These are phyloP conservation scores for Lagria hirta DNA, from an alignment of 2,888 invertebrate genomes.

Conservation along the genomic window DNA sequence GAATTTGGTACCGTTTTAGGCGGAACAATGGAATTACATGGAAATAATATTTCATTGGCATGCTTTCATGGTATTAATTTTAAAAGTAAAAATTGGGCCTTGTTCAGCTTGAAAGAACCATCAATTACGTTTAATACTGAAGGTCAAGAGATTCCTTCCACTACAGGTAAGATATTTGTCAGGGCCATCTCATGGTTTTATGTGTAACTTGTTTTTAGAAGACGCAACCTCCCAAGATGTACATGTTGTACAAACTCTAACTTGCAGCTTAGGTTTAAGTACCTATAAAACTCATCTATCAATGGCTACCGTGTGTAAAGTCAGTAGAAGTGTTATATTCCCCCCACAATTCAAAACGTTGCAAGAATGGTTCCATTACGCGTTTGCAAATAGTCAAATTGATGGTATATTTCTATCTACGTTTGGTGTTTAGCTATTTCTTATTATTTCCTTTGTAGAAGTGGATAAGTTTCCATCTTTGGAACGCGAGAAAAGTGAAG, in stretches of 20 bases:
- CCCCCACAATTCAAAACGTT: slow-evolving; percentile 94
- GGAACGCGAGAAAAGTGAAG: slow-evolving; percentile 71
- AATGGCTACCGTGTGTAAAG: slow-evolving; percentile 92
- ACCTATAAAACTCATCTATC: slow-evolving; percentile 74
- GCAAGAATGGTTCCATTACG: slow-evolving; percentile 96
- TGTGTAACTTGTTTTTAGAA: slow-evolving; percentile 28
- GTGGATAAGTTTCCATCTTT: slow-evolving; percentile 89
- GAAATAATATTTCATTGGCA: slow-evolving; percentile 88
- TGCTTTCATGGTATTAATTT: slow-evolving; percentile 98
- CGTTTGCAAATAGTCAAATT: slow-evolving; percentile 91
- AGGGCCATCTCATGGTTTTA: too few relatives aligned
- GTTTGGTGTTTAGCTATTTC: neutral
- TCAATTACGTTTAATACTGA: slow-evolving; percentile 91
- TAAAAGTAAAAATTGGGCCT: slow-evolving; percentile 92
- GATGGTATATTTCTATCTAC: slow-evolving; percentile 75
- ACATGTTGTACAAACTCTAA: slow-evolving; percentile 87
- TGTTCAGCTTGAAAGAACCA: slow-evolving; percentile 91
- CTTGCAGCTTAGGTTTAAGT: slow-evolving; percentile 81
- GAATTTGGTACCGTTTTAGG: slow-evolving; percentile 79
- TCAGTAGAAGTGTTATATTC: slow-evolving; percentile 88
- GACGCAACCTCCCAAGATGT: slow-evolving; percentile 61
- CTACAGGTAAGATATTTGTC: slow-evolving; percentile 59
- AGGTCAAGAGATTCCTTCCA: slow-evolving; percentile 80
- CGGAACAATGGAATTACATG: slow-evolving; percentile 85
- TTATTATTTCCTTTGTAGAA: slow-evolving; percentile 57